Evolutionary conservation across 2,888 invertebrate genomes (phyloP).

Genomic region (Cenopis cana): DNA sequence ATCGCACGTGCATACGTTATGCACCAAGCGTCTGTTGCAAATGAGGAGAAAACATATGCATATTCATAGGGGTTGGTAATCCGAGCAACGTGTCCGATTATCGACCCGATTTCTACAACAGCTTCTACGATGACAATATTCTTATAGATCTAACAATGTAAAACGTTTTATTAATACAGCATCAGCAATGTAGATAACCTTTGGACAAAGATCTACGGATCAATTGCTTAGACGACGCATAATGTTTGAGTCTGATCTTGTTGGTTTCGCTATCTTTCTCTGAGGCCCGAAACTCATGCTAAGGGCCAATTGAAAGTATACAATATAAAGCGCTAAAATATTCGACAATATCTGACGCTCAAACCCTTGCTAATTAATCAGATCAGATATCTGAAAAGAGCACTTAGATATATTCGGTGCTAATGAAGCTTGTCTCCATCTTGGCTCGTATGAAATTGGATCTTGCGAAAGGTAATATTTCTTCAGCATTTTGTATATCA

Average conservation of each 20-base stretch:
- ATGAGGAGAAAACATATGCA: conserved; percentile 40
- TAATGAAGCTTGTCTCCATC: background rate
- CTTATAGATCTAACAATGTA: background rate
- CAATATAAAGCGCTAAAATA: too few relatives aligned
- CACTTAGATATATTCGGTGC: background rate
- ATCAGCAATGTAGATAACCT: background rate
- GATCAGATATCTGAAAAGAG: background rate
- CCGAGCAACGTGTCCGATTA: conserved; percentile 28
- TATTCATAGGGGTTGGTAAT: conserved; percentile 35
- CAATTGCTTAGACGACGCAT: background rate
- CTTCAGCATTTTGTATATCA: conserved; percentile 8
- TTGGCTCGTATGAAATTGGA: background rate
- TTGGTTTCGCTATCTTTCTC: background rate
- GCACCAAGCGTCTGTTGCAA: conserved; percentile 29
- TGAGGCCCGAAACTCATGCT: background rate
- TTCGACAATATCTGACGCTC: background rate
- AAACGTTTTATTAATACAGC: background rate
- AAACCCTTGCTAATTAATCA: background rate
- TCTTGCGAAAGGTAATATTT: conserved; percentile 8
- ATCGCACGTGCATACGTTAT: conserved; percentile 25
- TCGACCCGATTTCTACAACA: conserved; percentile 33
- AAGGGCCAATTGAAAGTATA: too few relatives aligned
- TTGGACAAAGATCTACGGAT: background rate
- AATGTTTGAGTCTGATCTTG: background rate
- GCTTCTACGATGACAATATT: background rate